Evolutionary conservation across 2,113 vertebrate genomes (phyloP), one percentile per base, ranked within the genome.

Genomic region (Barbus barbus): DNA sequence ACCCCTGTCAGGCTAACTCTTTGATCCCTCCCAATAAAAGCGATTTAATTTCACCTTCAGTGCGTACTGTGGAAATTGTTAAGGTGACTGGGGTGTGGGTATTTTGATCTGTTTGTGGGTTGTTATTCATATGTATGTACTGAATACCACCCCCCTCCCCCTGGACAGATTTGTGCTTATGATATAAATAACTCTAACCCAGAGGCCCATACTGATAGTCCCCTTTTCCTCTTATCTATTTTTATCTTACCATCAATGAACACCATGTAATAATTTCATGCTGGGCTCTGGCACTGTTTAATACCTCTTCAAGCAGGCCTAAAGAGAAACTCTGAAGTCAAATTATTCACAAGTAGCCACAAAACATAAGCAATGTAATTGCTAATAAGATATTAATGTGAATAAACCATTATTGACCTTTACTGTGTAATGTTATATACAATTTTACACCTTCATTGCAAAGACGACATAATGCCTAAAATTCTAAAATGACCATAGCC

Each of bases 201-300:
- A 86, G 85, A 88, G 87, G 82, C 88, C 63, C 63, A 83, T 73
- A 81, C 83, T 53, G 73, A 82, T 58, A 90, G 87, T 86, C 90
- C 85, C 24, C 65, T 87, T 87, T 89, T 82, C 87, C 88, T 88
- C 89, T 85, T 85, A 80, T 89, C 90, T 94, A 91, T 93, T 93
- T 92, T 89, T 91, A 94, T 48, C 77, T 58, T 61, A 46, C 90
- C 88, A 91, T 92, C 89, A 92, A 91, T 92, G 89, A 87, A 85
- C 89, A 85, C 69, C 75, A 75, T 48, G 77, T 77, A 90, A 90
- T 93, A 92, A 93, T 93, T 92, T 89, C 89, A 90, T 83, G 73
- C 22, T 81, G 81, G 48, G 80, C 86, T 87, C 90, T 91, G 90
- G 91, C 89, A 87, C 56, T 61, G 65, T 33, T 81, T 86, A 81